These are phyloP conservation scores for Trialeurodes vaporariorum DNA, from an alignment of 1,140 invertebrate genomes.

Conservation along the genomic window DNA sequence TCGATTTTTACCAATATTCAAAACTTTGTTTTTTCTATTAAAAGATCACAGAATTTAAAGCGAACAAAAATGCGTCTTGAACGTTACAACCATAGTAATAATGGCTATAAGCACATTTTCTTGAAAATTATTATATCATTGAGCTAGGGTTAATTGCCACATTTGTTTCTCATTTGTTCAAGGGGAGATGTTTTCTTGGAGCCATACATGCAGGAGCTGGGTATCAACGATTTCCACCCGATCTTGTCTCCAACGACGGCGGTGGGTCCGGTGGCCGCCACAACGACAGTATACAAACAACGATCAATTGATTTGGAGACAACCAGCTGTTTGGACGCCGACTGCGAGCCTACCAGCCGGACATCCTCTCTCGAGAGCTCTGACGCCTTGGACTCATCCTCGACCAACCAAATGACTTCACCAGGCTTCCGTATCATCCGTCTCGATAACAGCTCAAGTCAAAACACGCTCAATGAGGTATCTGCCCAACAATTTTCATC, in stretches of 20 bases:
- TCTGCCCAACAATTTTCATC: too few species aligned
- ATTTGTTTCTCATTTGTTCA: slow-evolving; percentile 16
- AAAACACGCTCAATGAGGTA: background rate
- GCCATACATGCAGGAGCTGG: slow-evolving; percentile 27
- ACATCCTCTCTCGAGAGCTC: background rate
- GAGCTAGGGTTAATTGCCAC: too few species aligned
- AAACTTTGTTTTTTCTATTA: too few species aligned
- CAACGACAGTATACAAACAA: too few species aligned
- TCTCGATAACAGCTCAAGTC: background rate
- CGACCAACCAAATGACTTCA: background rate
- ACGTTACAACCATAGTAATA: too few species aligned
- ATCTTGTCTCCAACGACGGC: background rate
- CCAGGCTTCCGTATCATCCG: background rate
- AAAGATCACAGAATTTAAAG: too few species aligned
- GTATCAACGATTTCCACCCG: slow-evolving; percentile 15
- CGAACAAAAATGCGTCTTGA: too few species aligned
- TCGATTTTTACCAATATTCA: too few species aligned
- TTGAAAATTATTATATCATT: too few species aligned
- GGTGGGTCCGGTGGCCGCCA: too few species aligned
- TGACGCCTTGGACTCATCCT: background rate
- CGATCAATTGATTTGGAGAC: background rate
- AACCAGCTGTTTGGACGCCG: background rate
- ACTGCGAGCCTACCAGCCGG: background rate
- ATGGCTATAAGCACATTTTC: too few species aligned
- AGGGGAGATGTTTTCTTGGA: slow-evolving; percentile 26